These are phyloP conservation scores for Acanthornis magna DNA, from an alignment of 2,797 vertebrate genomes.

Conservation along the genomic window DNA sequence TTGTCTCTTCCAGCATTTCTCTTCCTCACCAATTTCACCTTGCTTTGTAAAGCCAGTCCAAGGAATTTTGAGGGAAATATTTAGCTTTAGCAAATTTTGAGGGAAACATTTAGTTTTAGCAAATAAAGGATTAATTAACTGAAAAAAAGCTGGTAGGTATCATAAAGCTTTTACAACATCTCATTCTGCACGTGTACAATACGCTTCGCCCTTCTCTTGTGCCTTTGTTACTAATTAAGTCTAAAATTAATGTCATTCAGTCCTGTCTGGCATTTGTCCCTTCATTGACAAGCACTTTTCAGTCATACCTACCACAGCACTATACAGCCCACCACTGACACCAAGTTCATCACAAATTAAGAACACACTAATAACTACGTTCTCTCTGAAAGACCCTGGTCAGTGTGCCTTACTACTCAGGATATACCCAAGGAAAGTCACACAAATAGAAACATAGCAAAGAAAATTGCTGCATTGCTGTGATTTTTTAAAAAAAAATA, in stretches of 20 bases:
- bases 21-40: background rate
- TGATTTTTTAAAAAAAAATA: background rate
- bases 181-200: background rate
- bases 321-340: background rate
- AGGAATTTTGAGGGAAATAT: background rate
- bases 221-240: background rate
- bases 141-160: background rate
- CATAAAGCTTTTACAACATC: background rate
- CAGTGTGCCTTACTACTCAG: background rate
- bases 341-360: background rate
- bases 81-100: background rate
- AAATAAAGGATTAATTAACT: background rate
- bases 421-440: background rate
- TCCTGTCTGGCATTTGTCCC: background rate
- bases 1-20: background rate
- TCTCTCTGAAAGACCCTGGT: background rate
- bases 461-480: background rate
- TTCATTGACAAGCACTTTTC: background rate
- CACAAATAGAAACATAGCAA: background rate
- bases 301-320: background rate
- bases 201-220: background rate
- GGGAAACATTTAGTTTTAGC: background rate
- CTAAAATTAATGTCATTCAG: background rate
- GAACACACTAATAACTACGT: background rate
- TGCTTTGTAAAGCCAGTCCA: fast-evolving